Conservation (phyloP, 2,113 vertebrate species). For the Sylvia atricapilla region DNA sequence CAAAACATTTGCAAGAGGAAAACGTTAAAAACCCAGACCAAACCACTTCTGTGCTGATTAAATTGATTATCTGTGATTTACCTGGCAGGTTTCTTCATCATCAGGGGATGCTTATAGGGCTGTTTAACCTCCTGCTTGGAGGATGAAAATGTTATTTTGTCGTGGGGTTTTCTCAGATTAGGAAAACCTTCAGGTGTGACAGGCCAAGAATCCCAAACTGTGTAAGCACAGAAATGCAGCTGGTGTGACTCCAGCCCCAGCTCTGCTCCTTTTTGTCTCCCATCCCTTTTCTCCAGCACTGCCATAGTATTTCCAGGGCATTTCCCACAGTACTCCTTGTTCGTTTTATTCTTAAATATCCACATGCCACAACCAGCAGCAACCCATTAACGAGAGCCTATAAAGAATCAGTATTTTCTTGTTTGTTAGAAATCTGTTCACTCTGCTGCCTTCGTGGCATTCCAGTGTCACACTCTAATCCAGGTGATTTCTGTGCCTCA, state of each 20-base stretch:
- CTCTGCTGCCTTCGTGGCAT: not conserved
- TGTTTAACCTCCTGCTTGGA: not conserved
- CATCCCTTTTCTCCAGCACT: not conserved
- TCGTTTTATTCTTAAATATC: not conserved
- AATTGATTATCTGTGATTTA: not conserved
- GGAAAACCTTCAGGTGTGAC: not conserved
- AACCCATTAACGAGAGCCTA: not conserved
- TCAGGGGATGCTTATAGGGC: not conserved
- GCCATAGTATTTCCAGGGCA: fast-evolving
- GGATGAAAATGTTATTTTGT: not conserved
- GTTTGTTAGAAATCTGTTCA: not conserved
- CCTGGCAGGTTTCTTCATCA: not conserved
- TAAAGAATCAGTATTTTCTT: not conserved
- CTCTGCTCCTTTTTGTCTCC: not conserved
- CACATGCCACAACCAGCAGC: not conserved
- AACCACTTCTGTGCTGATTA: not conserved
- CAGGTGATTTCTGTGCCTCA: not conserved
- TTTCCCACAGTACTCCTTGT: not conserved
- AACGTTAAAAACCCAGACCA: not conserved
- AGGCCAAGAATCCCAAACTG: not conserved
- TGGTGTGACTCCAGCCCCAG: not conserved
- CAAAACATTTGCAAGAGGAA: not conserved
- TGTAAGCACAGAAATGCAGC: not conserved
- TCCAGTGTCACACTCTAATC: fast-evolving
- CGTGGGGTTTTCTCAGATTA: not conserved